phyloP scores from a whole-genome alignment of 2,888 invertebrate species.

The Xanthia icteritia region DNA sequence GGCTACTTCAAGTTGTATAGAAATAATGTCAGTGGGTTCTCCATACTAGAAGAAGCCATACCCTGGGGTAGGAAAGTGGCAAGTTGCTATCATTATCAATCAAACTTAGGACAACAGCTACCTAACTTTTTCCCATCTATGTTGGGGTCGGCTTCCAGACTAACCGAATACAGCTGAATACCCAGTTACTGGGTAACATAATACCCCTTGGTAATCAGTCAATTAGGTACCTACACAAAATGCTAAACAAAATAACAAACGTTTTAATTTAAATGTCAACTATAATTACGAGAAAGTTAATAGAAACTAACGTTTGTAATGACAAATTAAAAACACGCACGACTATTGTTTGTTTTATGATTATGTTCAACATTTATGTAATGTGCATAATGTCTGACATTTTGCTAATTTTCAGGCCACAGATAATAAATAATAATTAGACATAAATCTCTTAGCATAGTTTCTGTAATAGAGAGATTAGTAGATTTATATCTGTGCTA shows the following conservation, averaged over 20 bases:
- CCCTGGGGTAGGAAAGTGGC: not conserved
- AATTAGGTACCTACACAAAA: not conserved
- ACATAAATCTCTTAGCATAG: too few relatives aligned
- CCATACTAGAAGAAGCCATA: not conserved
- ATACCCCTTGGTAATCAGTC: not conserved
- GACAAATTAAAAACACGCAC: conserved; percentile 31
- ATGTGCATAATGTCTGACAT: not conserved
- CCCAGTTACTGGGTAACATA: too few relatives aligned
- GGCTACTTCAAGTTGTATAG: too few relatives aligned
- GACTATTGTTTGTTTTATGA: conserved; percentile 6
- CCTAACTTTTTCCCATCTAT: too few relatives aligned
- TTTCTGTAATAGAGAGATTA: not conserved
- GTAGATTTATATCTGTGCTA: not conserved
- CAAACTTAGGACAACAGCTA: not conserved
- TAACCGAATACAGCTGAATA: too few relatives aligned
- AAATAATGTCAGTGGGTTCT: not conserved
- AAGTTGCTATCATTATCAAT: not conserved
- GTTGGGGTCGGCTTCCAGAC: too few relatives aligned
- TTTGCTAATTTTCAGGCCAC: conserved; percentile 7
- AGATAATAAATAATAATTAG: not conserved
- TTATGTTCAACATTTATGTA: not conserved
- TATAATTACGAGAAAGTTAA: conserved; percentile 41
- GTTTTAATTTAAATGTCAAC: conserved; percentile 27
- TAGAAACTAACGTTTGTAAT: conserved; percentile 30
- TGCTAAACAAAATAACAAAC: conserved; percentile 13